These are phyloP conservation scores for Protonemura montana DNA, from an alignment of 2,888 invertebrate species.

Conservation along the genomic window DNA sequence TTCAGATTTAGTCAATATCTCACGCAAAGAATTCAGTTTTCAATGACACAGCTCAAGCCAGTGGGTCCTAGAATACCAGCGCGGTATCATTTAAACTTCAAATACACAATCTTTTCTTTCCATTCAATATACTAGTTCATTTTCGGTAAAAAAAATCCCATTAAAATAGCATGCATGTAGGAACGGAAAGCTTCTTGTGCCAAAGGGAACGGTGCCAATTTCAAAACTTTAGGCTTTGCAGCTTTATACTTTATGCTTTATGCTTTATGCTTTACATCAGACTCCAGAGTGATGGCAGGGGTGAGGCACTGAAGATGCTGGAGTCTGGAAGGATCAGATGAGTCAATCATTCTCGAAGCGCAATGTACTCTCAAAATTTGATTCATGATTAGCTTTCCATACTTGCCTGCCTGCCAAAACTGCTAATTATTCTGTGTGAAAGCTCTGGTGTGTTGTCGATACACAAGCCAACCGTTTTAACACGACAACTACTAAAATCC, in stretches of 20 bases:
- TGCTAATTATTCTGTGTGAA: not conserved
- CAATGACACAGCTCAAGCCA: not conserved
- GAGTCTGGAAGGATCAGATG: not conserved
- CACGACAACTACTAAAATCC: not conserved
- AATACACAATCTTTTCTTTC: not conserved
- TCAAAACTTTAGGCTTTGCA: not conserved
- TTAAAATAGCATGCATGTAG: not conserved
- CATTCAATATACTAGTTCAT: conserved; percentile 12
- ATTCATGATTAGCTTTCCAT: not conserved
- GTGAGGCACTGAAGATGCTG: not conserved
- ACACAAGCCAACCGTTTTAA: not conserved
- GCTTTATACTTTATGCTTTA: not conserved
- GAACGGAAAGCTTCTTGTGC: conserved; percentile 13
- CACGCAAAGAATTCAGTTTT: not conserved
- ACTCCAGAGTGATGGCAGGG: not conserved
- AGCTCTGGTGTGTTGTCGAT: not conserved
- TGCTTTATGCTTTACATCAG: conserved; percentile 12
- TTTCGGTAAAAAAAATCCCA: not conserved
- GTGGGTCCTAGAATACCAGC: not conserved
- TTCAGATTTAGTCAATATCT: not conserved
- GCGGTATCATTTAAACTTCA: not conserved
- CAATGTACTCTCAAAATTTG: not conserved
- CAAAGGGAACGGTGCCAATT: conserved; percentile 31
- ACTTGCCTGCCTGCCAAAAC: not conserved
- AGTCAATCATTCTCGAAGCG: not conserved